Conservation (phyloP, 2,797 vertebrate species). For the Lindbergichthys nudifrons region DNA sequence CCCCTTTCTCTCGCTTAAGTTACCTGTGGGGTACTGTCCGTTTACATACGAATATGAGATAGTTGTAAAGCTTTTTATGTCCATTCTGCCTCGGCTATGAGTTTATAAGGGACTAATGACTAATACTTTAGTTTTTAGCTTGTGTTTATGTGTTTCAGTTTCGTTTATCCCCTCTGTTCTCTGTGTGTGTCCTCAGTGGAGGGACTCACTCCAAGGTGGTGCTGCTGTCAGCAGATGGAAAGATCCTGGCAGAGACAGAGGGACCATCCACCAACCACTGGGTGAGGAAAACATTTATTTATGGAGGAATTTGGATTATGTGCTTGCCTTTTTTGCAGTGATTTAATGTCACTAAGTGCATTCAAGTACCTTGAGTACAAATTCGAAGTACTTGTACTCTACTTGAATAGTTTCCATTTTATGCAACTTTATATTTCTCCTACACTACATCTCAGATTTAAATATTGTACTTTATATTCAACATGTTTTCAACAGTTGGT, state of each 20-base stretch:
- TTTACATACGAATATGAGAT: background rate
- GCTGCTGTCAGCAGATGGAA: conserved; percentile 87
- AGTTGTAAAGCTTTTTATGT: background rate
- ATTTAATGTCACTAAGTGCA: background rate
- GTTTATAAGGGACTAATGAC: background rate
- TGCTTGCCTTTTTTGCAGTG: background rate
- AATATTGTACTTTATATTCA: too few relatives aligned
- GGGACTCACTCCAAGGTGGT: conserved; percentile 90
- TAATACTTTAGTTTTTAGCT: too few relatives aligned
- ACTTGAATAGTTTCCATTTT: too few relatives aligned
- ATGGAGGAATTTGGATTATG: background rate
- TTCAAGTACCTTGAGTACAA: background rate
- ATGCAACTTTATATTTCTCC: too few relatives aligned
- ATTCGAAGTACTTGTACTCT: too few relatives aligned
- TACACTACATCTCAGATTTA: too few relatives aligned
- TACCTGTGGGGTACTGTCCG: background rate
- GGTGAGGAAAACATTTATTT: conserved; percentile 80
- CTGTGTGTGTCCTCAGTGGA: conserved; percentile 79
- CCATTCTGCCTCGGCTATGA: background rate
- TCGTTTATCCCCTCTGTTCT: background rate
- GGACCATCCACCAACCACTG: conserved; percentile 95
- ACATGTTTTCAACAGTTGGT: conserved; percentile 85
- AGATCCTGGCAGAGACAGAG: conserved; percentile 86
- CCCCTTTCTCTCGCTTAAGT: background rate
- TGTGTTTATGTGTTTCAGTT: background rate